Evolutionary conservation across 2,888 invertebrate genomes (phyloP).

Genomic region (Drosophila eohydei): DNA sequence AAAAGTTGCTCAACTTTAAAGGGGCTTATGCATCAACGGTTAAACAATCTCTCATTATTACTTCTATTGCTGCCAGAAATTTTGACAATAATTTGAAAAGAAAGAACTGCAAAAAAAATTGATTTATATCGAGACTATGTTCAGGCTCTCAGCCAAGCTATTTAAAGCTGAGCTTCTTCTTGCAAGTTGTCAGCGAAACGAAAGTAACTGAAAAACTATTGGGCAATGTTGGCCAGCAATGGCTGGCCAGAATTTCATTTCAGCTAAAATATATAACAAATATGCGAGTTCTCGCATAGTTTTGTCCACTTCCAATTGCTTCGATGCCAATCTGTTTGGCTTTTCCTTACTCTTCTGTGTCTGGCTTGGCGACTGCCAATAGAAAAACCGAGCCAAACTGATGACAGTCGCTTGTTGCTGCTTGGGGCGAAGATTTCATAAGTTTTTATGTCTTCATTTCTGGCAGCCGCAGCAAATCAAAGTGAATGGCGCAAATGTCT

Average conservation of each 20-base stretch:
- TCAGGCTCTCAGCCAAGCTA: neutral
- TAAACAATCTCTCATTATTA: constrained; percentile 5
- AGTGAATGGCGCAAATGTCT: constrained; percentile 52
- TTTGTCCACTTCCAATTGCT: neutral
- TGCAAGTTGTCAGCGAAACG: neutral
- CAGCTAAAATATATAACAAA: neutral
- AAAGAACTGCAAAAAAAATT: neutral
- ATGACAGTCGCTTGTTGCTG: constrained; percentile 45
- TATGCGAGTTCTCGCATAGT: constrained; percentile 12
- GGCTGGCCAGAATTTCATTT: constrained; percentile 1
- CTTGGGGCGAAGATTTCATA: constrained; percentile 34
- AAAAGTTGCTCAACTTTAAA: constrained; percentile 7
- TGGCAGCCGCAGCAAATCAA: constrained; percentile 56
- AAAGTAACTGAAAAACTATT: neutral
- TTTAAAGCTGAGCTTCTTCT: neutral
- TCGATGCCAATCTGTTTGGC: neutral
- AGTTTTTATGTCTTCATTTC: constrained; percentile 71
- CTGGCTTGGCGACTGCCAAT: constrained; percentile 3
- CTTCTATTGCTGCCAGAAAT: neutral
- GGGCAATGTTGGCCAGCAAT: constrained; percentile 1
- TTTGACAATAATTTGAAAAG: too few relatives aligned
- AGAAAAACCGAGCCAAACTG: constrained; percentile 12
- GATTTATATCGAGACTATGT: neutral
- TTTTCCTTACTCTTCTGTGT: constrained; percentile 2
- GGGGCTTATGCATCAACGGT: neutral